These are phyloP conservation scores for Amblyopsis rosae DNA, from an alignment of 2,113 vertebrate species.

Conservation along the genomic window DNA sequence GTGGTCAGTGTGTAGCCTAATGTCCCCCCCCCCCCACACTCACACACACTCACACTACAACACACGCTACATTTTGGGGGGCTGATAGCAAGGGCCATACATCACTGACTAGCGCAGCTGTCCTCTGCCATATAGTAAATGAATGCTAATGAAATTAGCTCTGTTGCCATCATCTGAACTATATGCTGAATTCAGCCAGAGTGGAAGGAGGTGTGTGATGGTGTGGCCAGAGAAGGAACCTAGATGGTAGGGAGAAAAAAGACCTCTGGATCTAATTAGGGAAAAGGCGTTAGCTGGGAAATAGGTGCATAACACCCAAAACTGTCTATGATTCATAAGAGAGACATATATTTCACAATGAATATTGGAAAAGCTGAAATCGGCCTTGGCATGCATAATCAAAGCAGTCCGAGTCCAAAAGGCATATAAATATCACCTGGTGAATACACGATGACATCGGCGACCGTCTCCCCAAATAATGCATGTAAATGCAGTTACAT, in stretches of 20 bases:
- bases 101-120: constrained; percentile 57
- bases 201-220: neutral
- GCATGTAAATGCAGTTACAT: neutral
- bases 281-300: constrained; percentile 53
- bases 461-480: too few relatives aligned
- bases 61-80: neutral
- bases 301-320: constrained; percentile 60
- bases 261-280: constrained; percentile 70
- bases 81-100: constrained; percentile 33
- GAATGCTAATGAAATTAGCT: constrained; percentile 77
- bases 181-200: constrained; percentile 35
- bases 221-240: constrained; percentile 12
- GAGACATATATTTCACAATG: constrained; percentile 49
- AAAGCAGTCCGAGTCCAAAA: constrained; percentile 29
- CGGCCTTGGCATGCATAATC: constrained; percentile 40
- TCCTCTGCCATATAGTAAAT: constrained; percentile 66
- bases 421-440: constrained; percentile 36
- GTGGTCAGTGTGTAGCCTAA: too few relatives aligned
- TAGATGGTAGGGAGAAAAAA: constrained; percentile 19
- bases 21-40: too few relatives aligned
- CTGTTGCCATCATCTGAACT: constrained; percentile 64
- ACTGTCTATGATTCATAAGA: constrained; percentile 55
- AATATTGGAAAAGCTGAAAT: constrained; percentile 56
- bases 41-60: too few relatives aligned
- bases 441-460: constrained; percentile 1